Evolutionary conservation across 2,113 vertebrate species (phyloP), one percentile per base, ranked within the genome.

Genomic region (Rhinoderma darwinii): DNA sequence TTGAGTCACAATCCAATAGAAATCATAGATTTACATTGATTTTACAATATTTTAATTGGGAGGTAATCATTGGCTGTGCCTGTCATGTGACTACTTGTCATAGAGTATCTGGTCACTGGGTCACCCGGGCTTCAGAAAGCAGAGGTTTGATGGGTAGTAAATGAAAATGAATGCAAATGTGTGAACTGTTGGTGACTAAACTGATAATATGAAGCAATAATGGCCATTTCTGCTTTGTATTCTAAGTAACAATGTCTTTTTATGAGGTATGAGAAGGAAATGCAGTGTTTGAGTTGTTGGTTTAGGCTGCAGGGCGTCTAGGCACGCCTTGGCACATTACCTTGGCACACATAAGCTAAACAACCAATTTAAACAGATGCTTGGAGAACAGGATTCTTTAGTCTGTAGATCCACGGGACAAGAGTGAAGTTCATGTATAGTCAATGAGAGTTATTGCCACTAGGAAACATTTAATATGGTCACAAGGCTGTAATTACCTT

Each of bases 401-500:
- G 51, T 14, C 35, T 44, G 35, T 1, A 59, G 0, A 56, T 20
- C 9, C 10, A 9, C 10, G 25, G 75, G 12, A 75, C 25, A 17
- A 15, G 37, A 74, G 44, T 20, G 47, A 32, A 14, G 22, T n/a
- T 80, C 77, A 59, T 56, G 51, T 25, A 59, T 59, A 39, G 59
- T 80, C 32, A 80, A 41, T 25, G 44, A 27, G 44, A 47, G 43
- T 30, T 35, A 32, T 11, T 79, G 5, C 47, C 5, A 25, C 50
- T 59, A 59, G 20, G 32, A 59, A 7, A 22, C 27, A n/a, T 39
- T 59, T 56, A 39, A 39, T 54, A 59, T 59, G 22, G 51, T 41
- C 76, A 79, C 51, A n/a, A 56, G 51, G 9, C 50, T 54, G 76
- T 32, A 79, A 39, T 80, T 37, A 80, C 32, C 30, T 56, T 54